A percentile compares a stretch with the other conserved stretches of the same genome.
Conservation (phyloP, 2,113 vertebrate species). For the Calypte anna region DNA sequence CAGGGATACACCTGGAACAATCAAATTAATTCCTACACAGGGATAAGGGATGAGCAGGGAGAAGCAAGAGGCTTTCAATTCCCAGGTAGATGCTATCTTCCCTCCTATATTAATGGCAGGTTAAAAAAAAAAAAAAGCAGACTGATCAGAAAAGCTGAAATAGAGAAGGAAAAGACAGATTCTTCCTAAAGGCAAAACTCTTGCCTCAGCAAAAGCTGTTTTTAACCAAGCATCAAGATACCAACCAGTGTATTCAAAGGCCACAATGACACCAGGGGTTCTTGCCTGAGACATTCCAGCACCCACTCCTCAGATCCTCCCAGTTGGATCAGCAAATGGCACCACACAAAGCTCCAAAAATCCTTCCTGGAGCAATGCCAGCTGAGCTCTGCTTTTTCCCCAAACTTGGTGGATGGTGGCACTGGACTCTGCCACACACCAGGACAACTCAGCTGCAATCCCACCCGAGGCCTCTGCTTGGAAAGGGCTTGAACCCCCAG, state of each 20-base stretch:
- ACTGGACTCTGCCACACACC: rapidly evolving
- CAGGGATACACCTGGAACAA: background rate
- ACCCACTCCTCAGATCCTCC: no score
- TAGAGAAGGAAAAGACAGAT: background rate
- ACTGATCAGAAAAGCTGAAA: background rate
- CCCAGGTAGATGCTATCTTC: background rate
- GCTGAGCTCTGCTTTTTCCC: background rate
- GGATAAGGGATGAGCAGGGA: background rate
- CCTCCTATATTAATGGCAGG: background rate
- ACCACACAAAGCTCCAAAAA: rapidly evolving
- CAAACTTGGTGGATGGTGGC: rapidly evolving
- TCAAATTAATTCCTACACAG: background rate
- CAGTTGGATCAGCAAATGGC: rapidly evolving
- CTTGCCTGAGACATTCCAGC: background rate
- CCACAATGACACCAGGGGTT: rapidly evolving
- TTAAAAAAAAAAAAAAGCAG: background rate
- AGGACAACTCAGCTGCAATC: background rate
- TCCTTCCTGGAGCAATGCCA: rapidly evolving
- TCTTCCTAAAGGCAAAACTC: background rate
- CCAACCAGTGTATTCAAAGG: background rate
- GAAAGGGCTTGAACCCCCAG: background rate
- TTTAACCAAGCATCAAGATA: background rate
- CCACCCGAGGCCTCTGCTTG: background rate
- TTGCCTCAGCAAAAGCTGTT: background rate
- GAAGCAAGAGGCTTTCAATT: background rate